phyloP scores from a whole-genome alignment of 1,140 invertebrate genomes.

The Xylocopa sonorina region DNA sequence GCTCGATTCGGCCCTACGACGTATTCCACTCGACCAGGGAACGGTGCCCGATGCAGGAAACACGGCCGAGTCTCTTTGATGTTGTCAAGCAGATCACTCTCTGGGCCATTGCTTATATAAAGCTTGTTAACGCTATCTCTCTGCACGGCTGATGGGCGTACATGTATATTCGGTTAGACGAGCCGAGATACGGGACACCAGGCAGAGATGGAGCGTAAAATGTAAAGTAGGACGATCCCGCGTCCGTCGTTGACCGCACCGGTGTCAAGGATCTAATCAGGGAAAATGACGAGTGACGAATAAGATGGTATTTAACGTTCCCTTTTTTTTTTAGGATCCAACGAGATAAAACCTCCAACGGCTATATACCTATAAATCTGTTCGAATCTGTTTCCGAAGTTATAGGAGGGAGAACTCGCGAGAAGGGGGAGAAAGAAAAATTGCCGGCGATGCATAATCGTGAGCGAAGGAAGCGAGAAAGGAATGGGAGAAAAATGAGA shows the following conservation, averaged over 20 bases:
- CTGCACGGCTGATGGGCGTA: slow-evolving; percentile 33
- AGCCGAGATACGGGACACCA: slow-evolving; percentile 14
- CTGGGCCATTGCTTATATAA: slow-evolving; percentile 61
- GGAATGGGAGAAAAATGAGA: neutral
- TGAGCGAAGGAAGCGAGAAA: neutral
- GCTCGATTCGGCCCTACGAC: slow-evolving; percentile 2
- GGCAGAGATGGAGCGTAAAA: slow-evolving; percentile 29
- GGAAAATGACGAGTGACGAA: neutral
- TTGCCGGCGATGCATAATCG: neutral
- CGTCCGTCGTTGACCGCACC: neutral
- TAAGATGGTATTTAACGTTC: too few relatives aligned
- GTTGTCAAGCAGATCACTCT: slow-evolving; percentile 47
- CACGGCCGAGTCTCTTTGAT: slow-evolving; percentile 57
- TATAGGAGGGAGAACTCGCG: too few relatives aligned
- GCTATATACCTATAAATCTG: too few relatives aligned
- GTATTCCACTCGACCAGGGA: neutral
- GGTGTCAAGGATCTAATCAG: neutral
- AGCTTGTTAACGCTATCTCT: slow-evolving; percentile 64
- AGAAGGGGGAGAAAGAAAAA: neutral
- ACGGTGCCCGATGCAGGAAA: slow-evolving; percentile 21
- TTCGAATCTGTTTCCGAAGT: too few relatives aligned
- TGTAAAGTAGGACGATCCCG: slow-evolving; percentile 25
- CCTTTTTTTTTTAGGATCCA: too few relatives aligned
- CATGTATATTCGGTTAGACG: slow-evolving; percentile 45
- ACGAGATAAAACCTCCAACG: too few relatives aligned